A percentile compares a stretch with the other conserved stretches of the same genome.
Conservation (phyloP, 2,113 vertebrate species). For the Corynorhinus townsendii region DNA sequence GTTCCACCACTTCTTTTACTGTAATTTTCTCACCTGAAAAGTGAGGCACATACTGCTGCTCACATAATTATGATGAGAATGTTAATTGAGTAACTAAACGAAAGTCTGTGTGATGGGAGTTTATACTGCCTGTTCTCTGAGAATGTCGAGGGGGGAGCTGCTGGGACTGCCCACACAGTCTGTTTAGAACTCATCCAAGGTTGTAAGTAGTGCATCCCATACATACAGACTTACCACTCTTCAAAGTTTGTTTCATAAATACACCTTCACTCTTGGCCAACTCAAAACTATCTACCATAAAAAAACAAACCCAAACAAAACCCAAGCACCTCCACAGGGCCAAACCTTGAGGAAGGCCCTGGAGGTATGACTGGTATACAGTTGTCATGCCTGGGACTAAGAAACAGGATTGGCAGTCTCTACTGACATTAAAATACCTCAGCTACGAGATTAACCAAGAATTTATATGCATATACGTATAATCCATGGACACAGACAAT, state of each 20-base stretch:
- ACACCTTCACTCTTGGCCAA: neutral
- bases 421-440: neutral
- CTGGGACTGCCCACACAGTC: neutral
- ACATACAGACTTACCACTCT: neutral
- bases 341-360: neutral
- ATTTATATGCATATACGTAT: too few species aligned
- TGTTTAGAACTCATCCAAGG: neutral
- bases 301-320: neutral
- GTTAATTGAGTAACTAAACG: neutral
- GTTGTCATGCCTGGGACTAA: neutral
- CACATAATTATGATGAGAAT: neutral
- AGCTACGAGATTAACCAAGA: too few species aligned
- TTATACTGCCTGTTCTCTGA: neutral
- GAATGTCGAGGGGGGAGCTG: accelerated
- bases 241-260: neutral
- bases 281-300: neutral
- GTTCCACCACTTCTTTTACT: neutral
- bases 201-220: neutral
- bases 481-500: too few species aligned
- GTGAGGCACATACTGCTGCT: neutral
- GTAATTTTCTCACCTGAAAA: neutral
- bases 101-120: neutral
- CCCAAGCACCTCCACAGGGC: neutral
- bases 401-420: neutral
- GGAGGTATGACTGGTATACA: neutral